These are phyloP conservation scores for Patella ulyssiponensis DNA, from an alignment of 2,888 invertebrate genomes.

Conservation along the genomic window DNA sequence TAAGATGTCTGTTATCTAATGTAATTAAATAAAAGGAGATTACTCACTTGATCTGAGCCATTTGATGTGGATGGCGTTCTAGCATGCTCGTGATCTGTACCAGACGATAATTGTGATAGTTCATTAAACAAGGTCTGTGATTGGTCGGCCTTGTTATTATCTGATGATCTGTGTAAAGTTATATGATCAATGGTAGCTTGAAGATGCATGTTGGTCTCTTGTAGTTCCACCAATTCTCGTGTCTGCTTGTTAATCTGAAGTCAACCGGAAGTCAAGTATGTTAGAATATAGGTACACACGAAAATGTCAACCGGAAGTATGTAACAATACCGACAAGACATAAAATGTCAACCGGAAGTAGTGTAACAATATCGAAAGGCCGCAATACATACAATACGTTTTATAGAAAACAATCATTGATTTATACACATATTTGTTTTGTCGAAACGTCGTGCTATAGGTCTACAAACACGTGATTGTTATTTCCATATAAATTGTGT, in stretches of 20 bases:
- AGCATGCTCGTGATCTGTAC: slow-evolving; percentile 18
- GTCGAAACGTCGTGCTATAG: no score
- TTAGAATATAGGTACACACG: no score
- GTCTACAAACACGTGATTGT: no score
- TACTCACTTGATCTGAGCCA: slow-evolving; percentile 22
- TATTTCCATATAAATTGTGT: no score
- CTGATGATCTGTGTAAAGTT: slow-evolving; percentile 40
- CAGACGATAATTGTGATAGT: slow-evolving; percentile 75
- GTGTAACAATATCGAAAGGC: no score
- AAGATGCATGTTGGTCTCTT: slow-evolving; percentile 81
- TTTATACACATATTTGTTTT: neutral
- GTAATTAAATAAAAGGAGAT: no score
- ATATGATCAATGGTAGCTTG: slow-evolving; percentile 81
- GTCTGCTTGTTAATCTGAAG: slow-evolving; percentile 71
- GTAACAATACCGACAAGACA: no score
- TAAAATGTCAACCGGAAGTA: no score
- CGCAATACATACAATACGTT: no score
- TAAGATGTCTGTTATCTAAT: no score
- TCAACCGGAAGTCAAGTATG: neutral
- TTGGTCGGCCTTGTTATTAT: slow-evolving; percentile 51
- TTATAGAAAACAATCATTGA: neutral
- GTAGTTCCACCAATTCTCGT: slow-evolving; percentile 80
- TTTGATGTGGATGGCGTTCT: slow-evolving; percentile 18
- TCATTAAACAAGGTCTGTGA: slow-evolving; percentile 87
- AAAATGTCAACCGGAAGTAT: no score